These are phyloP conservation scores for Nemotelus pantherinus DNA, from an alignment of 2,888 invertebrate genomes.

Conservation along the genomic window DNA sequence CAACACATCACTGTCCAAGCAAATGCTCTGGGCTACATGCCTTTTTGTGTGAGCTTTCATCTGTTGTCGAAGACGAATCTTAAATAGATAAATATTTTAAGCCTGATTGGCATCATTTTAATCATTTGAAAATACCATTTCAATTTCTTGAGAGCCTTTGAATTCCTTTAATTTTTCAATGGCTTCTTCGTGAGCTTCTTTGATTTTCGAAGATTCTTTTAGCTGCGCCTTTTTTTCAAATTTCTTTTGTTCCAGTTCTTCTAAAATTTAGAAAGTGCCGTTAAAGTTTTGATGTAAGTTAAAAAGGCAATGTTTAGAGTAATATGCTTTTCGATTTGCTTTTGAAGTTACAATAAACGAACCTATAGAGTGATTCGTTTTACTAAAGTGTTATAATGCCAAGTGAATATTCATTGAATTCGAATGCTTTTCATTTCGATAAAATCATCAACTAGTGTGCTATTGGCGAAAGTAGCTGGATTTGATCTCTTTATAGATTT, in stretches of 20 bases:
- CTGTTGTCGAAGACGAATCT: slow-evolving; percentile 39
- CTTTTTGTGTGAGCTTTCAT: slow-evolving; percentile 15
- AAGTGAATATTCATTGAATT: too few relatives aligned
- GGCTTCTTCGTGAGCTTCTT: neutral
- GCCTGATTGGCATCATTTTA: neutral
- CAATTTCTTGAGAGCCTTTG: slow-evolving; percentile 24
- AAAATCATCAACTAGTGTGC: too few relatives aligned
- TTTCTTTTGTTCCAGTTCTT: slow-evolving; percentile 2
- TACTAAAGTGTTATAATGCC: too few relatives aligned
- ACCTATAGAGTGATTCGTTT: too few relatives aligned
- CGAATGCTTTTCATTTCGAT: too few relatives aligned
- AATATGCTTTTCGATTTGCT: too few relatives aligned
- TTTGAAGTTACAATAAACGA: too few relatives aligned
- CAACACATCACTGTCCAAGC: slow-evolving; percentile 3
- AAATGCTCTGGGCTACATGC: slow-evolving; percentile 3
- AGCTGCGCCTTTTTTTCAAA: neutral
- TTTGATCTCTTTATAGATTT: too few relatives aligned
- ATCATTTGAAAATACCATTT: slow-evolving; percentile 12
- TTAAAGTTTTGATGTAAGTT: neutral
- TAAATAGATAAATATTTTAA: neutral
- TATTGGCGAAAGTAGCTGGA: too few relatives aligned
- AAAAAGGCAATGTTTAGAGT: too few relatives aligned
- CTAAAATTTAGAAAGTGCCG: slow-evolving; percentile 2
- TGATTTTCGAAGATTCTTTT: neutral
- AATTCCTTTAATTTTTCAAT: slow-evolving; percentile 15